These are phyloP conservation scores for Drosophila neocordata DNA, from an alignment of 1,140 invertebrate genomes.

Conservation along the genomic window DNA sequence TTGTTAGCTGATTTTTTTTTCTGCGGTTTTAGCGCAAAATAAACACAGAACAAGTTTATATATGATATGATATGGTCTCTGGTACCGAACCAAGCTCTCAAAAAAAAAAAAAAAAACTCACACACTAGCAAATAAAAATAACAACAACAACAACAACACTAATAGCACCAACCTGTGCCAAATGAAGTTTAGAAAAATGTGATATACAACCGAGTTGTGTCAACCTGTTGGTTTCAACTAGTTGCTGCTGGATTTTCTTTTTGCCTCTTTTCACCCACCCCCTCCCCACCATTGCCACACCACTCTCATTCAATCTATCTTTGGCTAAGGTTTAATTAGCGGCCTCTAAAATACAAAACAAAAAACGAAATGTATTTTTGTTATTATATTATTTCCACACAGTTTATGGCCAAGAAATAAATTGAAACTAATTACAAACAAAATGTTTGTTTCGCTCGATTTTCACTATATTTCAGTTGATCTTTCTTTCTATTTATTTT, in stretches of 20 bases:
- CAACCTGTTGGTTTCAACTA: constrained; percentile 37
- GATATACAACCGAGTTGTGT: constrained; percentile 12
- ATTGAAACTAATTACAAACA: constrained; percentile 37
- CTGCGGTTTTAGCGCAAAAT: constrained; percentile 68
- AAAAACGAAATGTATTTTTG: background rate
- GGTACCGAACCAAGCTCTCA: constrained; percentile 7
- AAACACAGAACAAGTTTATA: constrained; percentile 45
- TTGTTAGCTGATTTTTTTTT: constrained; percentile 12
- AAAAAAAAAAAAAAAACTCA: background rate
- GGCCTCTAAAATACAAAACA: constrained; percentile 7
- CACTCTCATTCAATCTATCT: background rate
- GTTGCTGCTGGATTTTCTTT: constrained; percentile 38
- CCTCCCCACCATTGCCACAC: background rate
- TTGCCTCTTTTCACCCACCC: background rate
- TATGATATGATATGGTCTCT: constrained; percentile 31
- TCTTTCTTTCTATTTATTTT: background rate
- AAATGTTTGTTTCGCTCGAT: constrained; percentile 14
- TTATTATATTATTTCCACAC: background rate
- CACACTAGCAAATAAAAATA: background rate
- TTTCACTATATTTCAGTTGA: background rate
- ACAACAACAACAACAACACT: background rate
- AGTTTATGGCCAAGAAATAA: constrained; percentile 18
- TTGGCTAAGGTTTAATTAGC: constrained; percentile 21
- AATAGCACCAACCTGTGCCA: background rate
- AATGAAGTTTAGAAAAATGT: constrained; percentile 11